A percentile compares a stretch with the other conserved stretches of the same genome.
Evolutionary conservation across 2,888 invertebrate species (phyloP).

Genomic region (Gonocerus acuteangulatus): DNA sequence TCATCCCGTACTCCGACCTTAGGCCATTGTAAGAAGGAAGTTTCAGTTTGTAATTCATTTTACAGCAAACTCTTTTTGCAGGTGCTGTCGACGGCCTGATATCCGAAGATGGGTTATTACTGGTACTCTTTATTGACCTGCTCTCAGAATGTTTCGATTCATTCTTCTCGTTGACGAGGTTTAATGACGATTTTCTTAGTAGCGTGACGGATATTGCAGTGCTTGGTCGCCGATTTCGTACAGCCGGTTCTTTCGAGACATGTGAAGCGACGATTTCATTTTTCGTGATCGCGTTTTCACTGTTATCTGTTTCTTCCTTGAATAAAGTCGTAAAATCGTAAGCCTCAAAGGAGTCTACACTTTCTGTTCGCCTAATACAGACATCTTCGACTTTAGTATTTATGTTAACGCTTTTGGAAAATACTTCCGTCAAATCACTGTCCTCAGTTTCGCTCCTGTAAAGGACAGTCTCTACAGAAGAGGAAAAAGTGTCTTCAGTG

Average conservation of each 20-base stretch:
- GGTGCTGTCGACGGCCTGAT: constrained; percentile 31
- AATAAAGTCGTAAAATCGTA: constrained; percentile 12
- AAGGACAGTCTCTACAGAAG: constrained; percentile 12
- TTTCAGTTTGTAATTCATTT: constrained; percentile 21
- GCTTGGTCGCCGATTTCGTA: constrained; percentile 13
- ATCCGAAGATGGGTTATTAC: constrained; percentile 2
- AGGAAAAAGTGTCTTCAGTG: constrained; percentile 7
- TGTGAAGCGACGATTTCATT: constrained; percentile 11
- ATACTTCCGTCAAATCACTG: constrained; percentile 9
- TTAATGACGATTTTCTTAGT: neutral
- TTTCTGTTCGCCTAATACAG: constrained; percentile 12
- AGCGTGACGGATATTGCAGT: constrained; percentile 1
- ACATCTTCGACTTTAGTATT: constrained; percentile 28
- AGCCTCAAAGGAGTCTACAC: neutral
- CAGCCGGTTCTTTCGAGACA: too few species aligned
- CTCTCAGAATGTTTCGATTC: neutral
- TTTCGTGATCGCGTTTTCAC: constrained; percentile 12
- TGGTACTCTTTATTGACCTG: neutral
- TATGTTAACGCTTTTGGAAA: constrained; percentile 24
- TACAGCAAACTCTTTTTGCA: constrained; percentile 28
- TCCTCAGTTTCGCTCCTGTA: constrained; percentile 17
- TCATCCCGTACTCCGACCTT: constrained; percentile 40
- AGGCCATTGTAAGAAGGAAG: constrained; percentile 40
- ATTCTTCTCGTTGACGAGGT: neutral
- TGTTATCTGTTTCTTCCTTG: constrained; percentile 3